Conservation (phyloP, 2,113 vertebrate genomes). For the Vombatus ursinus region DNA sequence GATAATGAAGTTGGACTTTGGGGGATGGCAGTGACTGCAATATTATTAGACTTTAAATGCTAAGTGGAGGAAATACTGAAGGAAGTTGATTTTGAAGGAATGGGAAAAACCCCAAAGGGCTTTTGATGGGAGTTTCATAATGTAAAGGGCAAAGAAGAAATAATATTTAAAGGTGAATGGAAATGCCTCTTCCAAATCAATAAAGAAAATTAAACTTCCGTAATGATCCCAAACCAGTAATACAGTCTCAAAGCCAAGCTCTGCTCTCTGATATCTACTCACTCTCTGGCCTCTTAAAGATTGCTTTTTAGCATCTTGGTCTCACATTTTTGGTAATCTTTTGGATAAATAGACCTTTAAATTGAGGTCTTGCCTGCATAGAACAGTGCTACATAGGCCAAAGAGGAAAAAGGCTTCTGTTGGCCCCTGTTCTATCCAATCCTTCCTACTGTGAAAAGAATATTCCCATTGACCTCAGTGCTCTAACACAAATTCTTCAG, state of each 20-base stretch:
- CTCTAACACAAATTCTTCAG: not conserved
- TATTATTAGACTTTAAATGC: slow-evolving; percentile 69
- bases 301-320: slow-evolving; percentile 27
- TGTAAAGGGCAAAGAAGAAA: slow-evolving; percentile 35
- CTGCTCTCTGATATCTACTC: not conserved
- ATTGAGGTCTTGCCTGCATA: not conserved
- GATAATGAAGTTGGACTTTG: slow-evolving; percentile 40
- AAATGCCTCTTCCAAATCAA: slow-evolving; percentile 68
- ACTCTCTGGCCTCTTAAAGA: slow-evolving; percentile 38
- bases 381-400: not conserved
- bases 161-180: slow-evolving; percentile 68
- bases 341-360: slow-evolving; percentile 14
- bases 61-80: slow-evolving; percentile 57
- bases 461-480: not conserved
- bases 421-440: not conserved
- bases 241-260: slow-evolving; percentile 39
- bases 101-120: slow-evolving; percentile 23
- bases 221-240: slow-evolving; percentile 54
- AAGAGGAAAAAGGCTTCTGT: not conserved
- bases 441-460: not conserved
- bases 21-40: slow-evolving; percentile 36
- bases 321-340: not conserved
- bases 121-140: slow-evolving; percentile 62
- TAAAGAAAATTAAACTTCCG: slow-evolving; percentile 67
- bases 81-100: slow-evolving; percentile 58